Base-by-base conservation (phyloP, 1,140 invertebrate species). In the Triops longicaudatus region DNA sequence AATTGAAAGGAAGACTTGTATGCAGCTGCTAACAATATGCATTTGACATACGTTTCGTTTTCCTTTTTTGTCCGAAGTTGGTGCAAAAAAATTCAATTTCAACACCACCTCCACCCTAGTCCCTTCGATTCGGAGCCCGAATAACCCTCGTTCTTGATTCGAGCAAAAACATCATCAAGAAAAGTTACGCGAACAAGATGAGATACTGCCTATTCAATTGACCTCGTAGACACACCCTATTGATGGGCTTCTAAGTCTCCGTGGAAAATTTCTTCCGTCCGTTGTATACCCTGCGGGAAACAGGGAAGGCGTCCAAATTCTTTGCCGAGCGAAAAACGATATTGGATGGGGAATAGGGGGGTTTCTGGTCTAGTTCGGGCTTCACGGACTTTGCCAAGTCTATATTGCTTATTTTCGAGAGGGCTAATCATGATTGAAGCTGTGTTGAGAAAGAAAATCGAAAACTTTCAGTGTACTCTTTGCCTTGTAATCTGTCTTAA, bases 161-260 rank as follows among this genome's bases (percentile, higher is more conserved):
- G 31, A 37, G 31, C 31, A n/a, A 4, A 7, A 37, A 37, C 31
- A 37, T 7, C 31, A 7, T 37, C 31, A 37, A 37, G 31, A 37
- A 37, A 37, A 37, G 31, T 37, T 37, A 37, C 31, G 31, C 31
- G 31, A 37, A 37, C 31, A 37, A 37, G 31, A 37, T 37, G 31
- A 37, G 31, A 37, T 37, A 37, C 50, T 63, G 50, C 50, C 50
- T n/a, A 63, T 63, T 63, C 50, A 63, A 63, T 63, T 63, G 50
- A 63, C 50, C 50, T 22, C 50, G 14, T 63, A 63, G 50, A 63
- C 50, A 63, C 50, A 63, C 50, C 50, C 50, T 63, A 63, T 63
- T 63, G 50, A 63, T 63, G 10, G 14, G 14, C 50, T n/a, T 63
- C 50, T 63, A 17, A n/a, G 50, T 22, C 50, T 37, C 50, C 50